Evolutionary conservation across 2,888 invertebrate species (phyloP), one percentile per base, ranked within the genome.

Genomic region (Tholera decimalis): DNA sequence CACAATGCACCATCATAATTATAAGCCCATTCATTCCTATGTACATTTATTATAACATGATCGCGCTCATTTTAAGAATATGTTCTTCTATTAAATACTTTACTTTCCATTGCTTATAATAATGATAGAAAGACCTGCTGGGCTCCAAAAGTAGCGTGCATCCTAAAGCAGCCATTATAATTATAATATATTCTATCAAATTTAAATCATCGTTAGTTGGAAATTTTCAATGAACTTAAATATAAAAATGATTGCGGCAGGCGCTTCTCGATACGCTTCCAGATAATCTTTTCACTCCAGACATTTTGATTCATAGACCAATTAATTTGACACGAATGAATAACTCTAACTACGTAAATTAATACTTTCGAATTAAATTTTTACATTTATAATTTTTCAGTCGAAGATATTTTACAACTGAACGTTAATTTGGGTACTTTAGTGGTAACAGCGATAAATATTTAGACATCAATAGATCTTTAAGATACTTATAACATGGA

Each of bases 21-120:
- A 83, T 87, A 91, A 93, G 91, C 92, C 91, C 91, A 90, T 89
- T 90, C 88, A 90, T 85, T 79, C 86, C 84, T 92, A 92, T 92
- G 86, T 90, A 91, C 91, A 91, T 80, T 79, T 79, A 87, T 87
- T 84, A 85, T 86, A 89, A 86, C 83, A 88, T 83, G 82, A 87
- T 85, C 82, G 80, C 83, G 80, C 82, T 82, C 74, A 73, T 82
- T 83, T 74, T 80, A 78, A 68, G 54, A 73, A 70, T 77, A 35
- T 35, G 35, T 35, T 78, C 54, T 65, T 79, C 61, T 67, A 73
- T 75, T 82, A 75, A 69, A 80, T 80, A 80, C 76, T 66, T 63
- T 60, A 68, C 56, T 62, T 71, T 72, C 61, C 67, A 70, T 71
- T 60, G 67, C 63, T 76, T 73, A 60, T 65, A 76, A 78, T 67